These are phyloP conservation scores for Brachyrhaphis roseni DNA, from an alignment of 2,797 vertebrate species.

Conservation along the genomic window DNA sequence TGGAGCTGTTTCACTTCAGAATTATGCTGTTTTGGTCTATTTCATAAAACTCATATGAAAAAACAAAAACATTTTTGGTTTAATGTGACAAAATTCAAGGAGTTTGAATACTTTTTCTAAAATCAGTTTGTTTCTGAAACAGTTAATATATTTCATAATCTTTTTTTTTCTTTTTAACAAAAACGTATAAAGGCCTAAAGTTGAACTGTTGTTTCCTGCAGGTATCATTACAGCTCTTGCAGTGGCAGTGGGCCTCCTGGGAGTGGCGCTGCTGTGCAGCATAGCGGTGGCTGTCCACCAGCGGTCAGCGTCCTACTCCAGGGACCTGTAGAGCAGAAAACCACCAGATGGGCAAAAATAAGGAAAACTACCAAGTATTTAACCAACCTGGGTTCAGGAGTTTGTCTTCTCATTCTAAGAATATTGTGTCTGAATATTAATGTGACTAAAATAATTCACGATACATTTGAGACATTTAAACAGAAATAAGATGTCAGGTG, in stretches of 20 bases:
- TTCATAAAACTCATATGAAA: not conserved
- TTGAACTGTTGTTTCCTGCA: conserved; percentile 40
- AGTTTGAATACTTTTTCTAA: not conserved
- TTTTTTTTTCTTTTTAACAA: not conserved
- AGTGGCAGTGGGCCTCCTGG: conserved; percentile 74
- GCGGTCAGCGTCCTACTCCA: conserved; percentile 59
- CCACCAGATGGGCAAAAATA: conserved; percentile 23
- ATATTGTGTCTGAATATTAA: conserved; percentile 14
- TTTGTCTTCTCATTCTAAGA: conserved; percentile 1
- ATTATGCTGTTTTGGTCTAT: not conserved
- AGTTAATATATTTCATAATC: not conserved
- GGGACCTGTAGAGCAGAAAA: conserved; percentile 58
- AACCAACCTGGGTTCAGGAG: not conserved
- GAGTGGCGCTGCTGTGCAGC: conserved; percentile 76
- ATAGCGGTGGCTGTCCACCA: conserved; percentile 61
- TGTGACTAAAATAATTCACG: not conserved
- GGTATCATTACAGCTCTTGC: conserved; percentile 71
- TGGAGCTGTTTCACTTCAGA: not conserved
- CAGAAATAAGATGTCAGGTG: conserved; percentile 15
- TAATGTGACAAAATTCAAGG: not conserved
- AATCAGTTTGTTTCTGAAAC: not conserved
- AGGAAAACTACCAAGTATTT: conserved; percentile 18
- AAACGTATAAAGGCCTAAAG: not conserved
- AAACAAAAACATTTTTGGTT: not conserved
- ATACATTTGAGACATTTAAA: conserved; percentile 8